These are phyloP conservation scores for Drosophila trichaetosa DNA, from an alignment of 2,888 invertebrate species.

Conservation along the genomic window DNA sequence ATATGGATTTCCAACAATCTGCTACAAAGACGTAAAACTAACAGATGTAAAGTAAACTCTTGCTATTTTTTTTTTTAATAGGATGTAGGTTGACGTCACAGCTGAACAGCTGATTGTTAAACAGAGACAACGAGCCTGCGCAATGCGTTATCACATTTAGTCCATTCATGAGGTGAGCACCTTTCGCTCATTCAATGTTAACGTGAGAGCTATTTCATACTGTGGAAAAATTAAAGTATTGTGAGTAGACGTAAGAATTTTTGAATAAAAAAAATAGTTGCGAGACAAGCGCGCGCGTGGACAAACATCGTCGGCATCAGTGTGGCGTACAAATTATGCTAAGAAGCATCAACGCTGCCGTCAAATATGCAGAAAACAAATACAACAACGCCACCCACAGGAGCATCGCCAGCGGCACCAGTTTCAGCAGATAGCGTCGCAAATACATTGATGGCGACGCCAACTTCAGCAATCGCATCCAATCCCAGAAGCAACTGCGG, in stretches of 20 bases:
- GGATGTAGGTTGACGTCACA: slow-evolving; percentile 7
- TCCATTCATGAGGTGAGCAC: slow-evolving; percentile 7
- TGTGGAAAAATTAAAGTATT: slow-evolving; percentile 24
- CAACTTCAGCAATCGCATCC: slow-evolving; percentile 21
- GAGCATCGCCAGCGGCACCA: slow-evolving; percentile 14
- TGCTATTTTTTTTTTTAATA: background rate
- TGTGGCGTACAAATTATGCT: slow-evolving; percentile 73
- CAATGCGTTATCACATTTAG: slow-evolving; percentile 1
- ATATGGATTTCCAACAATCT: background rate
- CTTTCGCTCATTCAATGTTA: slow-evolving; percentile 12
- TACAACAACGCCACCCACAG: slow-evolving; percentile 32
- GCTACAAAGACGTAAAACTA: too few relatives aligned
- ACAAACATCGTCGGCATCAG: slow-evolving; percentile 50
- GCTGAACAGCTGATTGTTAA: slow-evolving; percentile 5
- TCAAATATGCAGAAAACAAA: slow-evolving; percentile 56
- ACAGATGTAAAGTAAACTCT: background rate
- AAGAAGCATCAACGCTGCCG: slow-evolving; percentile 64
- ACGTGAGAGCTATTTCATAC: slow-evolving; percentile 21
- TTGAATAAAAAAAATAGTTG: slow-evolving; percentile 46
- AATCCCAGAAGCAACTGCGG: slow-evolving; percentile 15
- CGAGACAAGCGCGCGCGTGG: slow-evolving; percentile 54
- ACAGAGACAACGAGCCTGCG: slow-evolving; percentile 6
- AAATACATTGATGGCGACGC: slow-evolving; percentile 16
- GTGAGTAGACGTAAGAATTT: slow-evolving; percentile 42
- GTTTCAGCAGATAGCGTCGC: slow-evolving; percentile 36